phyloP scores from a whole-genome alignment of 1,140 invertebrate species.

The Sarcophaga bullata region DNA sequence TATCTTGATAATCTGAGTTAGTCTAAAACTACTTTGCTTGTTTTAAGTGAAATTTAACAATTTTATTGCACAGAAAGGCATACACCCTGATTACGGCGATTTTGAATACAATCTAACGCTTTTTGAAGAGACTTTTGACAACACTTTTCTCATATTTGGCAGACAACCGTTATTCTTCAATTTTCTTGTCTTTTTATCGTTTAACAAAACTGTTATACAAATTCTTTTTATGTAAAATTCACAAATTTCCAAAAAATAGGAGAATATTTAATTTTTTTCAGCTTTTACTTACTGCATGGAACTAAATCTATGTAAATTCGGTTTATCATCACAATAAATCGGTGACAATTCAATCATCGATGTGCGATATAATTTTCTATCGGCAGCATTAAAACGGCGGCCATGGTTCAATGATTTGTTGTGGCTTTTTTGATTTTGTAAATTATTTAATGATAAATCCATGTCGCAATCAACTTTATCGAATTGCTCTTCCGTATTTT shows the following conservation, averaged over 20 bases:
- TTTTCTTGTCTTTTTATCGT: no score
- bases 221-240: neutral
- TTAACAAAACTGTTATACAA: neutral
- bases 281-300: conserved; percentile 40
- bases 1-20: no score
- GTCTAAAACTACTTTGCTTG: no score
- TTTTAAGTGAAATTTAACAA: no score
- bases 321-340: conserved; percentile 4
- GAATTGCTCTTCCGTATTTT: neutral
- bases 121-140: no score
- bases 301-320: conserved; percentile 19
- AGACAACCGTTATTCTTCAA: no score
- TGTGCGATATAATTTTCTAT: conserved; percentile 29
- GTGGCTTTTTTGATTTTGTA: neutral
- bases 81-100: no score
- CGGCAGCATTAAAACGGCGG: neutral
- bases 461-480: neutral
- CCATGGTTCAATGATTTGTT: neutral
- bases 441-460: neutral
- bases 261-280: neutral
- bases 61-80: no score
- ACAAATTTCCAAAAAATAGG: neutral
- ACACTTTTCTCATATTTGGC: no score
- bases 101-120: no score
- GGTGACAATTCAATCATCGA: conserved; percentile 42